phyloP scores from a whole-genome alignment of 2,797 vertebrate species.

The Tiaroga cobitis region DNA sequence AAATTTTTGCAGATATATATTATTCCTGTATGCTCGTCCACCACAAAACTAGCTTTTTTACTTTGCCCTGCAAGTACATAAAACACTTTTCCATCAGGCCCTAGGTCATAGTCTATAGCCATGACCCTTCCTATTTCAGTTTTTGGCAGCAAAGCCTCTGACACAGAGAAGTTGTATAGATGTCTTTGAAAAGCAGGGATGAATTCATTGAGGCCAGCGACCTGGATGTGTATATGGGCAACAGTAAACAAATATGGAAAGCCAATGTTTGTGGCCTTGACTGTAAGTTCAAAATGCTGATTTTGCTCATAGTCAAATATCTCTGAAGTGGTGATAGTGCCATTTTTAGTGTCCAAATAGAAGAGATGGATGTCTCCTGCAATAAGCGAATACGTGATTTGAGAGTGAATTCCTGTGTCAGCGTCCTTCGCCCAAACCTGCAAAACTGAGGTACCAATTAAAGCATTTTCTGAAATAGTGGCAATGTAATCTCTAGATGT shows the following conservation, averaged over 20 bases:
- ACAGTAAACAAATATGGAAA: constrained; percentile 69
- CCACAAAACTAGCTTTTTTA: constrained; percentile 72
- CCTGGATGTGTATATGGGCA: constrained; percentile 71
- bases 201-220: constrained; percentile 79
- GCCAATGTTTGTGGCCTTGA: constrained; percentile 74
- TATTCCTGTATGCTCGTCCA: constrained; percentile 72
- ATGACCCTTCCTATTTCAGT: constrained; percentile 72
- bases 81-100: constrained; percentile 75
- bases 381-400: constrained; percentile 75
- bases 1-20: constrained; percentile 72
- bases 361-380: constrained; percentile 75
- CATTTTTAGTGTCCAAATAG: constrained; percentile 72
- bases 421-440: constrained; percentile 70
- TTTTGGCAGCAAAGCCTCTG: constrained; percentile 72
- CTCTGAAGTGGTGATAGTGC: constrained; percentile 71
- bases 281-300: constrained; percentile 73
- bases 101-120: constrained; percentile 76
- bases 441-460: constrained; percentile 68
- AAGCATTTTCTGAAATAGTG: constrained; percentile 74
- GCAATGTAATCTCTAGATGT: constrained; percentile 63
- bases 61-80: constrained; percentile 75
- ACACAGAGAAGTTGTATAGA: constrained; percentile 73
- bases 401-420: constrained; percentile 73
- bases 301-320: constrained; percentile 79
- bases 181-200: constrained; percentile 70